Conservation (phyloP, 1,140 invertebrate genomes). For the Microplitis demolitor region DNA sequence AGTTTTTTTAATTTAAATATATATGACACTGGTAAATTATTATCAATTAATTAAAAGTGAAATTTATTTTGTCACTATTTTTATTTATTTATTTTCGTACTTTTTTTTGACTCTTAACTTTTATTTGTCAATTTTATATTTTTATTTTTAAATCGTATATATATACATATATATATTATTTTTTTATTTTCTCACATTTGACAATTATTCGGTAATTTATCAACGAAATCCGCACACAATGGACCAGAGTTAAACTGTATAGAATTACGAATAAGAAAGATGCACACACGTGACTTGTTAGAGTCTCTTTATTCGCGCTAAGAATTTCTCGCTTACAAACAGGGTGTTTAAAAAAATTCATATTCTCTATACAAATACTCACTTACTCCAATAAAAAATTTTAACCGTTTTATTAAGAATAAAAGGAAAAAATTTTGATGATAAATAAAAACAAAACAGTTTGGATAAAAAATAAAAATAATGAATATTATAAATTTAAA, state of each 20-base stretch:
- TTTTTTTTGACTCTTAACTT: too few relatives aligned
- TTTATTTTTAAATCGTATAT: too few relatives aligned
- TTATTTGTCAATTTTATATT: too few relatives aligned
- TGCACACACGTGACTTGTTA: constrained; percentile 31
- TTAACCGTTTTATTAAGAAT: too few relatives aligned
- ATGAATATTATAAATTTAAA: too few relatives aligned
- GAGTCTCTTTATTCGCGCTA: constrained; percentile 26
- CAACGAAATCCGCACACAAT: constrained; percentile 58
- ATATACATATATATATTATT: constrained; percentile 11
- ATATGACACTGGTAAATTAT: background rate
- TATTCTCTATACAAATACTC: background rate
- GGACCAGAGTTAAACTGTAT: constrained; percentile 36
- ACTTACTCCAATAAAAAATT: too few relatives aligned
- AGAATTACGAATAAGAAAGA: constrained; percentile 36
- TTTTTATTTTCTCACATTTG: constrained; percentile 42
- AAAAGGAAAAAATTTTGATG: background rate
- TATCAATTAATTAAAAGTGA: background rate
- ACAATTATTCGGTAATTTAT: constrained; percentile 65
- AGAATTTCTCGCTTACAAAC: constrained; percentile 29
- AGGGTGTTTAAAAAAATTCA: constrained; percentile 45
- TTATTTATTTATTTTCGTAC: background rate
- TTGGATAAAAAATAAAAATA: too few relatives aligned
- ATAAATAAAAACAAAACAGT: too few relatives aligned
- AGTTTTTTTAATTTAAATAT: background rate
- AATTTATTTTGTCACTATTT: background rate